Percentiles rank a stretch among this genome's conserved stretches.
phyloP scores from a whole-genome alignment of 2,797 vertebrate species.

The Pelobates cultripes region DNA sequence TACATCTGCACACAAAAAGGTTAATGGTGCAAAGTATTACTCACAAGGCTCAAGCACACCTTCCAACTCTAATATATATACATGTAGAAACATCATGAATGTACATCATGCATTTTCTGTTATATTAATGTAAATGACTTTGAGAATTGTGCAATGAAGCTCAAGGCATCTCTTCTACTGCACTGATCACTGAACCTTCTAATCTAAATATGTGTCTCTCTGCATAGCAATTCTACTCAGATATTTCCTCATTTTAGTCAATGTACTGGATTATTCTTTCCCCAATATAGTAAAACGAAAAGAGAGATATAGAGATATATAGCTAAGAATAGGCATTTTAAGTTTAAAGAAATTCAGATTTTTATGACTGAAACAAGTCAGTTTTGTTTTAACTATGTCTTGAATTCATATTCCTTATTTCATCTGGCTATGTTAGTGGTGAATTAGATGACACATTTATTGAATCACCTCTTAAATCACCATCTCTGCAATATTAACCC shows the following conservation, averaged over 20 bases:
- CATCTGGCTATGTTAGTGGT: too few species aligned
- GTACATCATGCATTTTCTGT: conserved; percentile 23
- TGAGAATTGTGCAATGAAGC: conserved; percentile 21
- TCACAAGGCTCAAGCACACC: too few species aligned
- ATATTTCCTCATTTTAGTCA: conserved; percentile 16
- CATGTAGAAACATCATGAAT: neutral
- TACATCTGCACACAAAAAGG: too few species aligned
- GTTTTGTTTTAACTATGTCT: neutral
- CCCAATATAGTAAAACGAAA: conserved; percentile 16
- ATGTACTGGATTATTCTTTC: conserved; percentile 36
- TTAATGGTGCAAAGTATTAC: too few species aligned
- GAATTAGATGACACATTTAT: too few species aligned
- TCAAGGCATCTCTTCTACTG: conserved; percentile 5
- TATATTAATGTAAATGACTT: conserved; percentile 38
- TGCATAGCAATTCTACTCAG: conserved; percentile 23
- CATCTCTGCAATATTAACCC: too few species aligned
- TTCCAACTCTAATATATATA: conserved; percentile 26
- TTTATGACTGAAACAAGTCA: conserved; percentile 23
- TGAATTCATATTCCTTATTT: too few species aligned
- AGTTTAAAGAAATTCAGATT: conserved; percentile 11
- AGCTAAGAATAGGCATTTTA: conserved; percentile 17
- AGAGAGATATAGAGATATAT: conserved; percentile 37
- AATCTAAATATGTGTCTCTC: conserved; percentile 26
- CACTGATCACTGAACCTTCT: conserved; percentile 29
- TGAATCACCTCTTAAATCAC: too few species aligned